Conservation (phyloP, 2,113 vertebrate species). For the Smithornis capensis region DNA sequence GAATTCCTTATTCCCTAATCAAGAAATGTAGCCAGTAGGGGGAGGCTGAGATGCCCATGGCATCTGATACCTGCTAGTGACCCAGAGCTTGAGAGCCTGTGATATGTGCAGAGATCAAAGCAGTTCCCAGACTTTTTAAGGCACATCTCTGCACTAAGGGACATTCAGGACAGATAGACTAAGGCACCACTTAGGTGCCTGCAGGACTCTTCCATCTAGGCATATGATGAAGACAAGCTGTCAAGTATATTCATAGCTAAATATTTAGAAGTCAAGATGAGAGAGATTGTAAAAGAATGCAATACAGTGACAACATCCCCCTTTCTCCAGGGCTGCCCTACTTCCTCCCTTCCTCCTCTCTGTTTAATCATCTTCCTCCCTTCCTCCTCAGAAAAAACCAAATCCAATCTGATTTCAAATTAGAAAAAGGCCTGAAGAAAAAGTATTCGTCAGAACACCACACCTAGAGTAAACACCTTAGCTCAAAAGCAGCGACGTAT, state of each 20-base stretch:
- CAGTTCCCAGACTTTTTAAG: neutral
- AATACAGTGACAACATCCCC: neutral
- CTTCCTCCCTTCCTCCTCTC: neutral
- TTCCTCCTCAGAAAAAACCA: neutral
- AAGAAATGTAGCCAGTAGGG: neutral
- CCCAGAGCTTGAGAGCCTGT: rapidly evolving
- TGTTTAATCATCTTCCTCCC: too few species aligned
- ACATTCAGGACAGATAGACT: neutral
- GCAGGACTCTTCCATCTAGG: neutral
- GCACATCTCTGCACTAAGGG: neutral
- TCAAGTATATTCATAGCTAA: neutral
- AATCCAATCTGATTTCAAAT: neutral
- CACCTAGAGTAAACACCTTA: neutral
- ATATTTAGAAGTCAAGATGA: neutral
- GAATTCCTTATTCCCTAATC: neutral
- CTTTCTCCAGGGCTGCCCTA: neutral
- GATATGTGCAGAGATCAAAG: rapidly evolving
- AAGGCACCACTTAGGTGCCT: neutral
- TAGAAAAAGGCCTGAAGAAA: neutral
- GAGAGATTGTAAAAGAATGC: neutral
- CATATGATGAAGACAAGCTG: neutral
- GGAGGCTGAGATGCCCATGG: neutral
- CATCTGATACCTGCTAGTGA: neutral
- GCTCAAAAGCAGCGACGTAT: neutral
- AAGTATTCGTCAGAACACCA: neutral